phyloP scores from a whole-genome alignment of 2,797 vertebrate species.

The Danio jaintianensis region DNA sequence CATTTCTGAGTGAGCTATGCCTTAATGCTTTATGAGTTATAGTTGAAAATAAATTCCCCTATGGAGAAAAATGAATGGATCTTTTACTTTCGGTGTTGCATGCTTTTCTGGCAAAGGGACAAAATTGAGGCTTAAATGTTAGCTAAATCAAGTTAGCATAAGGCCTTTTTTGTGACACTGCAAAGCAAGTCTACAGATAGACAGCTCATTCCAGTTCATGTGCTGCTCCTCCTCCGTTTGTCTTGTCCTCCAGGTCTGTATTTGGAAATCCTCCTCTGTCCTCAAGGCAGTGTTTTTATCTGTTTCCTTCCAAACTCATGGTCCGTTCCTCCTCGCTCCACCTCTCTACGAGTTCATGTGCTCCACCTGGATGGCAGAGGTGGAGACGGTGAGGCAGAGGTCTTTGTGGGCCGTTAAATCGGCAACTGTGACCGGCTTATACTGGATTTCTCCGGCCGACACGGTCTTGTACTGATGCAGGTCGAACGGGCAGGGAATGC shows the following conservation, averaged over 20 bases:
- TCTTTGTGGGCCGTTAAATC: slow-evolving; percentile 91
- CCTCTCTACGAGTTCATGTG: slow-evolving; percentile 57
- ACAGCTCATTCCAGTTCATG: slow-evolving; percentile 26
- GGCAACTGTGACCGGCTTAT: slow-evolving; percentile 80
- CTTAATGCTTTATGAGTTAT: background rate
- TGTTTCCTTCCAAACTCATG: slow-evolving; percentile 56
- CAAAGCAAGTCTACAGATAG: slow-evolving; percentile 35
- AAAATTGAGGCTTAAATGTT: background rate
- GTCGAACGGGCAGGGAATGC: slow-evolving; percentile 89
- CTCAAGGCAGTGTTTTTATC: slow-evolving; percentile 47
- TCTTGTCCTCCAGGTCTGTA: background rate
- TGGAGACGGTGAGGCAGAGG: slow-evolving; percentile 98
- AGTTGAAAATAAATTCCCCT: background rate
- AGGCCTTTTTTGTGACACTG: slow-evolving; percentile 44
- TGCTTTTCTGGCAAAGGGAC: background rate
- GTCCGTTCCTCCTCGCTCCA: slow-evolving; percentile 59
- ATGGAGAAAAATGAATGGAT: background rate
- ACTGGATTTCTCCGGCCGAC: slow-evolving; percentile 79
- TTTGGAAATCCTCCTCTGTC: slow-evolving; percentile 24
- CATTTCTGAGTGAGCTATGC: background rate
- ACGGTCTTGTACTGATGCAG: slow-evolving; percentile 95
- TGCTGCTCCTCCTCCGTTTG: background rate
- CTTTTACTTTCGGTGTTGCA: background rate
- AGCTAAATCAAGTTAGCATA: background rate
- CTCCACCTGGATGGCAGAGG: slow-evolving; percentile 76